Base-by-base conservation (phyloP, 2,113 vertebrate species). In the Narcine bancroftii region DNA sequence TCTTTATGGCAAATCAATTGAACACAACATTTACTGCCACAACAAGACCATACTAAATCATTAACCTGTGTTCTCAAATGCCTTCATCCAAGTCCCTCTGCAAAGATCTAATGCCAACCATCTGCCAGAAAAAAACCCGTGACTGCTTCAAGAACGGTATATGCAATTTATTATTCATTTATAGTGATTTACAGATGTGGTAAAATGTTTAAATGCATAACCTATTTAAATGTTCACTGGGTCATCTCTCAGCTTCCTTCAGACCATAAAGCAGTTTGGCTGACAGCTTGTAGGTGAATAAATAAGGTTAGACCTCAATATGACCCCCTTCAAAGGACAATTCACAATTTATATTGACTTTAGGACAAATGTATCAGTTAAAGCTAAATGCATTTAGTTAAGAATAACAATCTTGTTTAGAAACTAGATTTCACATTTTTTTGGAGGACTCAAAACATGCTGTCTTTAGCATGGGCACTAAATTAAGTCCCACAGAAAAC, bases 121-220 rank as follows among this genome's bases (percentile, higher is more conserved):
- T 17, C 33, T 83, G 26, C 26, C 3, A 56, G 79, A 83, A 56
- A 83, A 26, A 53, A n/a, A 24, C 15, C 26, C 53, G 79, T 53
- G 26, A 2, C 10, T 81, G 24, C 19, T 81, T 81, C 77, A 81
- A 81, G 47, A 53, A 81, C 26, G 1, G 26, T 83, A n/a, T 15
- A 83, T 56, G 47, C 47, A 53, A 56, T 83, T 83, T 83, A n/a
- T 83, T n/a, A 53, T 53, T 83, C 42, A 50, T 81, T 81, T 73
- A 33, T 36, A 73, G 71, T 73, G 71, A 73, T 73, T 73, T 73
- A 73, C 71, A n/a, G 71, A 13, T n/a, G 71, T n/a, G 71, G 71
- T 73, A 73, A n/a, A n/a, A 73, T n/a, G 75, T 77, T 77, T 45
- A 45, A 42, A 77, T 45, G 17, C 75, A 45, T 42, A 77, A 77